Evolutionary conservation across 2,797 vertebrate genomes (phyloP).

Genomic region (Fistularia tabacaria): DNA sequence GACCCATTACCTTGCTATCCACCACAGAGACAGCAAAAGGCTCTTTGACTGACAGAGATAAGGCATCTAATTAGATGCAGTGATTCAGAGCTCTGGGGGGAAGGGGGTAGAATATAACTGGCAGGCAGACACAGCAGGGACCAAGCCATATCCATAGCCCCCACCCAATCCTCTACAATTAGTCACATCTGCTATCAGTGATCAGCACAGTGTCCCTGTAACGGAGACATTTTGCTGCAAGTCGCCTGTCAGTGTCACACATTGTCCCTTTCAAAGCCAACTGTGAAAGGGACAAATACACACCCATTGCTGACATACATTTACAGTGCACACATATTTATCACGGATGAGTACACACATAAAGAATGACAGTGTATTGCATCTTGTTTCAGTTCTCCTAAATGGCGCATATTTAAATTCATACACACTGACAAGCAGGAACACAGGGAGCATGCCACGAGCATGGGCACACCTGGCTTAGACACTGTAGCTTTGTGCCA

Average conservation of each 20-base stretch:
- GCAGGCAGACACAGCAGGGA: constrained; percentile 61
- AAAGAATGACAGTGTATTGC: neutral
- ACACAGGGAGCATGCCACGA: constrained; percentile 15
- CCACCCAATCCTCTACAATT: constrained; percentile 58
- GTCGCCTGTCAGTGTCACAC: constrained; percentile 69
- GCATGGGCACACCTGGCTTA: constrained; percentile 32
- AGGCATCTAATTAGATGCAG: constrained; percentile 70
- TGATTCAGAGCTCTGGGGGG: constrained; percentile 63
- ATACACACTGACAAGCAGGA: neutral
- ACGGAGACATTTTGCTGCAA: constrained; percentile 43
- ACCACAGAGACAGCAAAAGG: constrained; percentile 42
- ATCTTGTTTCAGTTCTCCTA: neutral
- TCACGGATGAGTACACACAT: constrained; percentile 7
- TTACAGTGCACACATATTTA: too few species aligned
- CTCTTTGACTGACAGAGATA: constrained; percentile 69
- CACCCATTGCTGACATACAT: constrained; percentile 26
- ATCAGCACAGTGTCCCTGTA: constrained; percentile 61
- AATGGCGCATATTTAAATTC: neutral
- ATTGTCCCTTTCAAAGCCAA: constrained; percentile 55
- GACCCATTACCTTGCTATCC: constrained; percentile 32
- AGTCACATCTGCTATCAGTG: constrained; percentile 71
- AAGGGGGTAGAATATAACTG: constrained; percentile 62
- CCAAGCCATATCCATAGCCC: constrained; percentile 53
- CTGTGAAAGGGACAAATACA: constrained; percentile 33
- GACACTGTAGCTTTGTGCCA: neutral